Conservation (phyloP, 1,140 invertebrate species). For the Penaeus indicus region DNA sequence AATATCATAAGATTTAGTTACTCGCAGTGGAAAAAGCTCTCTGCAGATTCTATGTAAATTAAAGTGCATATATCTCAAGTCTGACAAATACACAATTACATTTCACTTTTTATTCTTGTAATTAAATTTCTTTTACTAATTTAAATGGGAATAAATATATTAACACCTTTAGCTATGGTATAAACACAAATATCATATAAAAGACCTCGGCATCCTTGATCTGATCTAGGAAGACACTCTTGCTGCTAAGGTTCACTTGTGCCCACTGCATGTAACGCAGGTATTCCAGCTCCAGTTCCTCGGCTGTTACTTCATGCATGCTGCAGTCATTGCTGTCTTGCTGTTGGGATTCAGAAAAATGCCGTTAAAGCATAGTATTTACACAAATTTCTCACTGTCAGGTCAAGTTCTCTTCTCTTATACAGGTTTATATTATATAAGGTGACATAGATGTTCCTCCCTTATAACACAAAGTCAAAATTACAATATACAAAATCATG, state of each 20-base stretch:
- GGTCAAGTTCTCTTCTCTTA: too few relatives aligned
- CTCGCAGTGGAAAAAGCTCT: too few relatives aligned
- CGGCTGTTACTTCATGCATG: constrained; percentile 32
- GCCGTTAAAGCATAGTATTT: not conserved
- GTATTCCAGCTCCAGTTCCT: constrained; percentile 44
- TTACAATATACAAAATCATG: too few relatives aligned
- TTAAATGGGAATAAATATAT: not conserved
- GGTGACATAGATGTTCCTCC: too few relatives aligned
- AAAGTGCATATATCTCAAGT: too few relatives aligned
- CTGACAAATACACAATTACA: too few relatives aligned
- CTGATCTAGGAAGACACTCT: constrained; percentile 33
- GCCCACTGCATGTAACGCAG: constrained; percentile 44
- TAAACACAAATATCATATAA: not conserved
- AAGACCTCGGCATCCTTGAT: constrained; percentile 41
- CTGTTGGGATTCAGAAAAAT: not conserved
- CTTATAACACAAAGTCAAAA: too few relatives aligned
- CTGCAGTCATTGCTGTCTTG: not conserved
- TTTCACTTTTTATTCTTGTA: too few relatives aligned
- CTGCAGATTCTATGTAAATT: too few relatives aligned
- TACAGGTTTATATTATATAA: too few relatives aligned
- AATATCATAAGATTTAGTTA: not conserved
- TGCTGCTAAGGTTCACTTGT: constrained; percentile 35
- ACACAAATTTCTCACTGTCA: not conserved
- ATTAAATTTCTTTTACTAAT: not conserved
- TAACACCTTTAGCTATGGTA: not conserved